Conservation (phyloP, 2,113 vertebrate genomes). For the Eurypyga helias region DNA sequence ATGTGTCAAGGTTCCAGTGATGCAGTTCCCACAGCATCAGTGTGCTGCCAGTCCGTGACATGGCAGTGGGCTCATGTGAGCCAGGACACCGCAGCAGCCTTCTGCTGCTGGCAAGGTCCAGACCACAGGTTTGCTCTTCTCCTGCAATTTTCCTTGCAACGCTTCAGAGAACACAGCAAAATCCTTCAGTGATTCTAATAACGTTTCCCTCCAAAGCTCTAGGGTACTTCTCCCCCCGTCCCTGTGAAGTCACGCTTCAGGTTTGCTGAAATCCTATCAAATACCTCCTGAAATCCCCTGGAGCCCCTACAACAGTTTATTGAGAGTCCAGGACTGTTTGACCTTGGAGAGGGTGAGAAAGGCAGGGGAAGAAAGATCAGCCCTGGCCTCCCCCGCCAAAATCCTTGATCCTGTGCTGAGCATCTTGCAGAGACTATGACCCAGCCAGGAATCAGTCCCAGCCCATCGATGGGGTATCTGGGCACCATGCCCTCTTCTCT, state of each 20-base stretch:
- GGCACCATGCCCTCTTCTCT: not conserved
- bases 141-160: constrained; percentile 17
- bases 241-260: constrained; percentile 20
- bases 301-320: not conserved
- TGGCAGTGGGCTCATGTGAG: not conserved
- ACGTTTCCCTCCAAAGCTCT: constrained; percentile 13
- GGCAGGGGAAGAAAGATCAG: not conserved
- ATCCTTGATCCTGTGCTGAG: not conserved
- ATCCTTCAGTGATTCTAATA: constrained; percentile 51
- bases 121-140: not conserved
- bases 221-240: not conserved
- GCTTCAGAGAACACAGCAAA: constrained; percentile 32
- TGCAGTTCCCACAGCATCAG: not conserved
- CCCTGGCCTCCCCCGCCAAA: not conserved
- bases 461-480: not conserved
- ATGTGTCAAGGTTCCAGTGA: rapidly evolving
- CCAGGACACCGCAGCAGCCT: not conserved
- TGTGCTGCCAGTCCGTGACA: not conserved
- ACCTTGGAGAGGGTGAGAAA: constrained; percentile 10
- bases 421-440: not conserved
- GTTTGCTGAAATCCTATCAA: constrained; percentile 51
- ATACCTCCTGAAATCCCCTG: constrained; percentile 27
- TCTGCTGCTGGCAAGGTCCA: not conserved
- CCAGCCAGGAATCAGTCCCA: not conserved
- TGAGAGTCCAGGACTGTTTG: constrained; percentile 8